Conservation (phyloP, 2,113 vertebrate genomes). For the Ochotona curzoniae region DNA sequence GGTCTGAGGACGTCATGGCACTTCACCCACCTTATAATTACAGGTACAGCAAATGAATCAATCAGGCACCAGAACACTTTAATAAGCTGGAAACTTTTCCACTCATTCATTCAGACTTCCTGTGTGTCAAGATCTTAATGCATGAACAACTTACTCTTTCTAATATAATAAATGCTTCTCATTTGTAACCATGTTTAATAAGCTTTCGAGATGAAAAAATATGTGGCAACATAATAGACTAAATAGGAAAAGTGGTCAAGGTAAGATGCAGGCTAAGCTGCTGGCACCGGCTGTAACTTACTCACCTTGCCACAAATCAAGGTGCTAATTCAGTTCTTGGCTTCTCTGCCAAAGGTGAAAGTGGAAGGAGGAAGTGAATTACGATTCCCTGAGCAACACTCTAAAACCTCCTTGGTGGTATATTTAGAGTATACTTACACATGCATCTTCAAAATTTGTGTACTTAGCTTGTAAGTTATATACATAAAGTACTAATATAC, state of each 20-base stretch:
- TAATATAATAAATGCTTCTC: conserved; percentile 75
- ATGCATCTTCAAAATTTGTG: conserved; percentile 3
- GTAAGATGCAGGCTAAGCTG: conserved; percentile 52
- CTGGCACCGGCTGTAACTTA: conserved; percentile 60
- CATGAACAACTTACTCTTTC: conserved; percentile 75
- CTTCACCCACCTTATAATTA: conserved; percentile 69
- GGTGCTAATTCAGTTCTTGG: conserved; percentile 65
- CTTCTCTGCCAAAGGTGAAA: conserved; percentile 66
- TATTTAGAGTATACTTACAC: conserved; percentile 41
- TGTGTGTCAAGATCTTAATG: conserved; percentile 73
- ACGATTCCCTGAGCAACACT: conserved; percentile 54
- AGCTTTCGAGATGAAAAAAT: conserved; percentile 67
- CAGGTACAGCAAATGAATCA: conserved; percentile 66
- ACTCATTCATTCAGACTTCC: conserved; percentile 80
- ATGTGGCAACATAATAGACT: conserved; percentile 57
- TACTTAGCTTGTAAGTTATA: conserved; percentile 43
- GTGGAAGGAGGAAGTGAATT: conserved; percentile 48
- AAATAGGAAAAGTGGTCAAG: conserved; percentile 64
- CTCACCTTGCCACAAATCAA: conserved; percentile 70
- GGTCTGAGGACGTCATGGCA: conserved; percentile 67
- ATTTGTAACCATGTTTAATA: conserved; percentile 75
- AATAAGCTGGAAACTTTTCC: conserved; percentile 79
- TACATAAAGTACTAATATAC: neutral
- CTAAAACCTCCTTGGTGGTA: conserved; percentile 20
- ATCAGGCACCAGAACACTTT: conserved; percentile 76